A percentile compares a stretch with the other conserved stretches of the same genome.
Evolutionary conservation across 2,113 vertebrate species (phyloP).

Genomic region (Oxyura jamaicensis): DNA sequence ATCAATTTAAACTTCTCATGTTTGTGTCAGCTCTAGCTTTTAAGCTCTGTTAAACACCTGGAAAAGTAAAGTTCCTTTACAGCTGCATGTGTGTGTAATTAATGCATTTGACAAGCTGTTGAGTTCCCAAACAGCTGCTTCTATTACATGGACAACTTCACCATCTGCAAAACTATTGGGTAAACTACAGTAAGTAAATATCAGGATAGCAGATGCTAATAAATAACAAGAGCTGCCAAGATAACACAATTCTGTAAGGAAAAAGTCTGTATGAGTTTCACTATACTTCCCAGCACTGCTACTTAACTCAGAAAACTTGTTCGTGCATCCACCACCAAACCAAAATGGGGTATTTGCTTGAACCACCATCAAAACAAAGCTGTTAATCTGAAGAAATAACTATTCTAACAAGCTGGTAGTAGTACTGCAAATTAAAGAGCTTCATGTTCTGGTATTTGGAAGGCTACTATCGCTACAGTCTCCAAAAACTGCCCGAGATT

Average conservation of each 20-base stretch:
- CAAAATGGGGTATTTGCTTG: background rate
- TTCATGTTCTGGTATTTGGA: background rate
- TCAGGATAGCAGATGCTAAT: conserved; percentile 64
- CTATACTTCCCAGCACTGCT: background rate
- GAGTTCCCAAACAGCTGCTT: conserved; percentile 65
- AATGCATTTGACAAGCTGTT: conserved; percentile 57
- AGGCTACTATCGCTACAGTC: background rate
- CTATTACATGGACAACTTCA: conserved; percentile 44
- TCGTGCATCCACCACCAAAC: background rate
- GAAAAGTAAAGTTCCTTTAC: conserved; percentile 46
- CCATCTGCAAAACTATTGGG: conserved; percentile 63
- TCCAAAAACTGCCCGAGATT: background rate
- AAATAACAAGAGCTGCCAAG: conserved; percentile 29
- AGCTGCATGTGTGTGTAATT: conserved; percentile 48
- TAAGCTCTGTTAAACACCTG: conserved; percentile 28
- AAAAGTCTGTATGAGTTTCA: background rate
- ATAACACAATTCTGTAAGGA: background rate
- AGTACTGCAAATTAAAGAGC: background rate
- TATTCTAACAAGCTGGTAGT: background rate
- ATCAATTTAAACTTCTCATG: background rate
- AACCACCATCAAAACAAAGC: background rate
- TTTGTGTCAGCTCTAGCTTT: background rate
- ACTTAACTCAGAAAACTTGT: background rate
- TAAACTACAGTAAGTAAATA: conserved; percentile 67
- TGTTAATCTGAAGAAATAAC: background rate